These are phyloP conservation scores for Drosophila glabriapex DNA, from an alignment of 2,888 invertebrate species.

Conservation along the genomic window DNA sequence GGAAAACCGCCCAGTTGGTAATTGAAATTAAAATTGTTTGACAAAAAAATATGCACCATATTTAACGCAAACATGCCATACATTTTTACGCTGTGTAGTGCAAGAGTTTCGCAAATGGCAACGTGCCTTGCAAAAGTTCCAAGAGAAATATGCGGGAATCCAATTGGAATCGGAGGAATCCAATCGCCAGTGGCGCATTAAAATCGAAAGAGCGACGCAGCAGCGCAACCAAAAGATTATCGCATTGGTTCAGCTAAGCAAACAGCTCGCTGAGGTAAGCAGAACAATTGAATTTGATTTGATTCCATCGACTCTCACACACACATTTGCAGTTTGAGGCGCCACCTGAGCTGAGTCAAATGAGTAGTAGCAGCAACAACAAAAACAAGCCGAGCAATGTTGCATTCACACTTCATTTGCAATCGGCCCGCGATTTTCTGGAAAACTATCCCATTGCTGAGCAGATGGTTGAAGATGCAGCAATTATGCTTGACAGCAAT, in stretches of 20 bases:
- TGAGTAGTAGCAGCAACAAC: too few species aligned
- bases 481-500: neutral
- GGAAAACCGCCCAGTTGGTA: slow-evolving; percentile 41
- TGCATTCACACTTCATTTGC: neutral
- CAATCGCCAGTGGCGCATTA: slow-evolving; percentile 8
- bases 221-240: slow-evolving; percentile 17
- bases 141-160: neutral
- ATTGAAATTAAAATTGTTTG: neutral
- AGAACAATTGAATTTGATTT: neutral
- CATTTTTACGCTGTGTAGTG: slow-evolving; percentile 7
- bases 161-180: neutral
- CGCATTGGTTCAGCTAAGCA: slow-evolving; percentile 7
- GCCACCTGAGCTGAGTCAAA: neutral
- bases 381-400: neutral
- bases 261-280: neutral
- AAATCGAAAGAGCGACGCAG: slow-evolving; percentile 17
- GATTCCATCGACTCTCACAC: neutral
- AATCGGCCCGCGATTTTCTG: too few species aligned
- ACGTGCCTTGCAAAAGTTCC: neutral
- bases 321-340: neutral
- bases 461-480: neutral
- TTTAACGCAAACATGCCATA: neutral
- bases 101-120: slow-evolving; percentile 34
- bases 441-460: neutral
- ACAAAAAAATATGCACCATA: neutral